These are phyloP conservation scores for Microctonus hyperodae DNA, from an alignment of 2,888 invertebrate genomes.

Conservation along the genomic window DNA sequence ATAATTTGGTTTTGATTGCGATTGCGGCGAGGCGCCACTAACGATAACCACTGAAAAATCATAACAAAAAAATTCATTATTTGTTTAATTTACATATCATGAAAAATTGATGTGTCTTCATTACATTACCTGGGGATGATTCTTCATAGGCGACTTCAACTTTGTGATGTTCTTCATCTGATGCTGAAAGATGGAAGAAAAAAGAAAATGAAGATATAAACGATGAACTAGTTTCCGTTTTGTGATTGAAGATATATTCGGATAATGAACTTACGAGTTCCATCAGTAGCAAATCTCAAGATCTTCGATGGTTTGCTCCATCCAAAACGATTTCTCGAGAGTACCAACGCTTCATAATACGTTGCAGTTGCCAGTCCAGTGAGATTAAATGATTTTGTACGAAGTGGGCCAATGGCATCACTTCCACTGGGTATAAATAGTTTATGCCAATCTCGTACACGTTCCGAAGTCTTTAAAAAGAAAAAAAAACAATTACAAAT, in stretches of 20 bases:
- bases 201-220: neutral
- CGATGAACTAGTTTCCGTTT: neutral
- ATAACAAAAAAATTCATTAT: neutral
- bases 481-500: constrained; percentile 13
- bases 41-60: constrained; percentile 23
- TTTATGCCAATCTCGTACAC: constrained; percentile 68
- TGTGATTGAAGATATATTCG: neutral
- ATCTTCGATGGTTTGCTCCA: constrained; percentile 82
- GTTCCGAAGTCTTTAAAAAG: constrained; percentile 28
- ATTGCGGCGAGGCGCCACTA: constrained; percentile 16
- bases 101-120: neutral
- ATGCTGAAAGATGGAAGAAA: constrained; percentile 20
- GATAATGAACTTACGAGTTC: constrained; percentile 68
- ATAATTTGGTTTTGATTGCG: constrained; percentile 1
- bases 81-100: neutral
- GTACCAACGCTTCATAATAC: constrained; percentile 79
- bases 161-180: constrained; percentile 36
- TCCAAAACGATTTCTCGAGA: constrained; percentile 85
- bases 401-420: constrained; percentile 71
- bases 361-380: constrained; percentile 77
- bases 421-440: constrained; percentile 69
- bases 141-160: constrained; percentile 34
- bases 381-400: constrained; percentile 78
- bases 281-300: constrained; percentile 78
- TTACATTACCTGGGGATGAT: constrained; percentile 37